Base-by-base conservation (phyloP, 2,888 invertebrate species). In the Myopa testacea region DNA sequence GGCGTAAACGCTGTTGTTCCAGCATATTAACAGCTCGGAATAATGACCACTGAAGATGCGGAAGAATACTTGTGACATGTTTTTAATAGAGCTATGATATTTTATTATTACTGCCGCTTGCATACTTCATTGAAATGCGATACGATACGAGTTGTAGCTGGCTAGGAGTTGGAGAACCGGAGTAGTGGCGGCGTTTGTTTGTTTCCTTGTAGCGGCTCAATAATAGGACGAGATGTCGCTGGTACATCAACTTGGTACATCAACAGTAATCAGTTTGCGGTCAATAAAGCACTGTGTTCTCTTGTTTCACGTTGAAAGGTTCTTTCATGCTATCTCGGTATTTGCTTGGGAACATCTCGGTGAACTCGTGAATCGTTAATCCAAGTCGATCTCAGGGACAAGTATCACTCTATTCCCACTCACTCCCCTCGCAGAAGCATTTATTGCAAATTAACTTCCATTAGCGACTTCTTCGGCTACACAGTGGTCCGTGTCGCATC, bases 361-460 rank as follows among this genome's bases (percentile, higher is more conserved):
- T n/a, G n/a, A 58, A n/a, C 26, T 26, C 26, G 2, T 26, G 26
- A 26, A 26, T 26, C 26, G 2, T 26, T 1, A 26, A 26, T 38
- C 37, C n/a, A 12, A n/a, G 4, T 37, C 26, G 16, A 71, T 37
- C 62, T 72, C 60, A 4, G 7, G 12, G 37, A 26, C 52, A 52
- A 26, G 34, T 70, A 26, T 70, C 52, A 14, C 69, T 52, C 50
- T 52, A 12, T 63, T 73, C 65, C 72, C 40, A 72, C 58, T 72
- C 63, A 58, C 73, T 63, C 63, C 73, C 73, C 50, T 73, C 12
- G 14, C 34, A 12, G 26, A 50, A 40, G 26, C 45, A 16, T 38
- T 72, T 50, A 73, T 50, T 62, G 63, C n/a, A 62, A 40, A 45
- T 73, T 50, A 73, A 63, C 73, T 50, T 62, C 26, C 73, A 73